A percentile compares a stretch with the other conserved stretches of the same genome.
Conservation (phyloP, 1,140 invertebrate genomes). For the Galleria mellonella region DNA sequence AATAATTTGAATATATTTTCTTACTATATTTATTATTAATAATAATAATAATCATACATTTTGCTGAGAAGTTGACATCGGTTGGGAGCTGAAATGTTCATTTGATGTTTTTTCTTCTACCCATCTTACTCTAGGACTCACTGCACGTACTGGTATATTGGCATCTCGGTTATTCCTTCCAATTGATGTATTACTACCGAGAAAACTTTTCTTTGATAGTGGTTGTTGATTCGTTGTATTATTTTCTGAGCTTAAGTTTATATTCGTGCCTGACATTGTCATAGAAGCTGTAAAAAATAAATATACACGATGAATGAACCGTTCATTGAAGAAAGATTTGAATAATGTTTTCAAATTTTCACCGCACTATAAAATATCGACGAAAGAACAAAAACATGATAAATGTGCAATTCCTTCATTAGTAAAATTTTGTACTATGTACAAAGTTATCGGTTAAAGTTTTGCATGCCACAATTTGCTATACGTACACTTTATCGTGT, state of each 20-base stretch:
- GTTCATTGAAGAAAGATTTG: conserved; percentile 3
- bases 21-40: background rate
- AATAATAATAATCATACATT: conserved; percentile 42
- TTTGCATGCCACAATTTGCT: conserved; percentile 36
- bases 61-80: conserved; percentile 58
- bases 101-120: conserved; percentile 58
- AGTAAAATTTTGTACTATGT: conserved; percentile 36
- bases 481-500: conserved; percentile 56
- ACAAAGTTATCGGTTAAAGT: conserved; percentile 43
- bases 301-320: background rate
- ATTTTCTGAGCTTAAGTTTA: conserved; percentile 52
- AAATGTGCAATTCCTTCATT: conserved; percentile 46
- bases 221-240: conserved; percentile 60
- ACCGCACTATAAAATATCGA: no score
- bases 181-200: conserved; percentile 69
- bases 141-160: conserved; percentile 70
- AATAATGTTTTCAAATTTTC: no score
- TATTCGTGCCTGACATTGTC: conserved; percentile 70
- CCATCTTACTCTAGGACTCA: conserved; percentile 69
- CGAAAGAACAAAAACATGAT: conserved; percentile 43
- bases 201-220: conserved; percentile 67
- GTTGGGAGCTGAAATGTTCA: conserved; percentile 52
- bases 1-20: background rate
- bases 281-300: conserved; percentile 55
- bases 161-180: conserved; percentile 58